Evolutionary conservation across 2,113 vertebrate genomes (phyloP).

Genomic region (Litocranius walleri): DNA sequence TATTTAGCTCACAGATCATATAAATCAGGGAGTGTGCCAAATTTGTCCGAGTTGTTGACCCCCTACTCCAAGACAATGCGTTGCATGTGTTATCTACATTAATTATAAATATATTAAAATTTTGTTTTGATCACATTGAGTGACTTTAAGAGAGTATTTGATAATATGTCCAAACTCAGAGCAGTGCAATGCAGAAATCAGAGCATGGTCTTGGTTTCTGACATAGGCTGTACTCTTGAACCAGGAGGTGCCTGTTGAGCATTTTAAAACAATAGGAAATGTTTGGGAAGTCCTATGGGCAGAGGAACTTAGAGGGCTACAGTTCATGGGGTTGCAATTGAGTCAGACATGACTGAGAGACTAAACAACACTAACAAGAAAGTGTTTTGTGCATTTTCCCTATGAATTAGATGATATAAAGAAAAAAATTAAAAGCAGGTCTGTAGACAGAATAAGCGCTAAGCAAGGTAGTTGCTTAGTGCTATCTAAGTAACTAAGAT

Average conservation of each 20-base stretch:
- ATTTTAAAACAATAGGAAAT: neutral
- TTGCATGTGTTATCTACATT: neutral
- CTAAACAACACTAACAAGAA: neutral
- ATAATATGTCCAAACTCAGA: neutral
- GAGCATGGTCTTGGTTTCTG: neutral
- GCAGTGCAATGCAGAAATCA: neutral
- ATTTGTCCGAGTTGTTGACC: neutral
- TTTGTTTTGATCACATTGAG: neutral
- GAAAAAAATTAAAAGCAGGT: neutral
- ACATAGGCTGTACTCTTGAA: neutral
- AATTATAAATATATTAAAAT: neutral
- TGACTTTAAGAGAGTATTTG: neutral
- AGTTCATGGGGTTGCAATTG: neutral
- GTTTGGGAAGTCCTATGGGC: neutral
- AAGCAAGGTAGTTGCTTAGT: neutral
- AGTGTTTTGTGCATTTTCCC: neutral
- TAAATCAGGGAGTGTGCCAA: neutral
- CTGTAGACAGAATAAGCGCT: neutral
- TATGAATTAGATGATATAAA: neutral
- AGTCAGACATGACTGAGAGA: neutral
- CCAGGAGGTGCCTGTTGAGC: neutral
- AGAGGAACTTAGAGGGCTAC: neutral
- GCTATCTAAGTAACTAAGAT: too few species aligned
- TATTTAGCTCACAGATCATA: neutral
- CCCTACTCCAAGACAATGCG: neutral